phyloP scores from a whole-genome alignment of 2,797 vertebrate species.

The Poeciliopsis infans region DNA sequence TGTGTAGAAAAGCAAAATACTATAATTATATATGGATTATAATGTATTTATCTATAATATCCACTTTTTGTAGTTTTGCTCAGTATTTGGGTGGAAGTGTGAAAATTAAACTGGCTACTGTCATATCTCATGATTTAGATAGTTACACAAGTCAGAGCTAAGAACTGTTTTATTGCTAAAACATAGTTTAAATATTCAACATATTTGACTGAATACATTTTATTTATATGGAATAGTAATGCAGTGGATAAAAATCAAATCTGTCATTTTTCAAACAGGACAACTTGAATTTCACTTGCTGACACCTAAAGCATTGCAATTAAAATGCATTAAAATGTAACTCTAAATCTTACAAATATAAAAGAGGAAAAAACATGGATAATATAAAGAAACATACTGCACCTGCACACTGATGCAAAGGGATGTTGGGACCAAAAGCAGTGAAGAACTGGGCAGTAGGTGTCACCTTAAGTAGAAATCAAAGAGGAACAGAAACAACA shows the following conservation, averaged over 20 bases:
- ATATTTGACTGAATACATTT: not conserved
- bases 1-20: not conserved
- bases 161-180: not conserved
- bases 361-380: not conserved
- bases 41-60: not conserved
- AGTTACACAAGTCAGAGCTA: not conserved
- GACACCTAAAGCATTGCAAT: not conserved
- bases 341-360: not conserved
- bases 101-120: not conserved
- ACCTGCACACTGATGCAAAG: constrained; percentile 31
- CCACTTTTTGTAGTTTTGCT: not conserved
- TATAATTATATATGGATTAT: not conserved
- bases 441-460: not conserved
- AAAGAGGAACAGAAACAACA: constrained; percentile 50
- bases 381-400: constrained; percentile 20
- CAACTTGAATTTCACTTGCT: not conserved
- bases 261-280: not conserved
- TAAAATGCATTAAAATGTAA: constrained; percentile 1
- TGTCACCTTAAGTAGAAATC: not conserved
- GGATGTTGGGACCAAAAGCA: not conserved
- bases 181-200: not conserved
- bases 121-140: not conserved
- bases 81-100: not conserved
- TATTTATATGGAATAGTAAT: not conserved
- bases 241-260: not conserved